Conservation (phyloP, 2,888 invertebrate genomes). For the Oscheius sp. region DNA sequence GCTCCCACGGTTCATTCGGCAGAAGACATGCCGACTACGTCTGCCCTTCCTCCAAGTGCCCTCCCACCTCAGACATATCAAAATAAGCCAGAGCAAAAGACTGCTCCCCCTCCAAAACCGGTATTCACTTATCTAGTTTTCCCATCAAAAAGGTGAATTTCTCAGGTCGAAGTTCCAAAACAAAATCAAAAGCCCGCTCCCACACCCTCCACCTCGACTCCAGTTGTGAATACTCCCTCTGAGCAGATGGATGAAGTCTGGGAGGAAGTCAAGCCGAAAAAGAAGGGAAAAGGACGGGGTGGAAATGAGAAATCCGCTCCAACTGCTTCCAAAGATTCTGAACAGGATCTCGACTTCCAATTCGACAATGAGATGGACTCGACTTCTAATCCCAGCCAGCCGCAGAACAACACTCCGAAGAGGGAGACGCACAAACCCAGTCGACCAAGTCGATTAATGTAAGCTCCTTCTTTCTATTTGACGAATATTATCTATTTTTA, state of each 20-base stretch:
- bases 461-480: neutral
- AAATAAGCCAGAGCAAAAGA: neutral
- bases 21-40: slow-evolving; percentile 37
- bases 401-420: slow-evolving; percentile 34
- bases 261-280: slow-evolving; percentile 57
- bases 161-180: too few relatives aligned
- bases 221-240: neutral
- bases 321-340: slow-evolving; percentile 24
- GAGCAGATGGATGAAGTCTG: slow-evolving; percentile 34
- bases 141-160: neutral
- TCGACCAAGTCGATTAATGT: slow-evolving; percentile 30
- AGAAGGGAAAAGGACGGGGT: slow-evolving; percentile 46
- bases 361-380: slow-evolving; percentile 89
- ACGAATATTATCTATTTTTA: neutral
- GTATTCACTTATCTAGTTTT: neutral
- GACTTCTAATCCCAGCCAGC: slow-evolving; percentile 18
- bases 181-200: too few relatives aligned
- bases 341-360: slow-evolving; percentile 82
- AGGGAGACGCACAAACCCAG: slow-evolving; percentile 32
- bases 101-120: neutral
- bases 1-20: slow-evolving; percentile 59
- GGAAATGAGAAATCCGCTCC: slow-evolving; percentile 6
- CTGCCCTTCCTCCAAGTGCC: neutral
- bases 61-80: slow-evolving; percentile 1
- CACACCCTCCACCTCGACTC: slow-evolving; percentile 7